phyloP scores from a whole-genome alignment of 2,888 invertebrate species.

The Amblyjoppa fuscipennis region DNA sequence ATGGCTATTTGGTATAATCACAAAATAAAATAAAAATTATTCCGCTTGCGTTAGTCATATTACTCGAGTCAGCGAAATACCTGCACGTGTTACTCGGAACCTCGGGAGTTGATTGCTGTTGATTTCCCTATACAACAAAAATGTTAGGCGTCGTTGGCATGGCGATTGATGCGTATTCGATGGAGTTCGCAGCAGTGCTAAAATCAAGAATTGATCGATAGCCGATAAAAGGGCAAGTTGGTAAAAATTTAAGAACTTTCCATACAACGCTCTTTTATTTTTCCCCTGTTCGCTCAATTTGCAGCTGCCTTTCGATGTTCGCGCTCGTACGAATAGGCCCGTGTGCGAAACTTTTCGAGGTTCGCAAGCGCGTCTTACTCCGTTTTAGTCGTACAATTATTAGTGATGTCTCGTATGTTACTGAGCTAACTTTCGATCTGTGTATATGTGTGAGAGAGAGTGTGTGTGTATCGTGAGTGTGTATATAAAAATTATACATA shows the following conservation, averaged over 20 bases:
- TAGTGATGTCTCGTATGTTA: slow-evolving; percentile 71
- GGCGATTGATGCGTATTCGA: slow-evolving; percentile 45
- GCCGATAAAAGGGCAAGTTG: background rate
- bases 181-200: background rate
- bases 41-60: slow-evolving; percentile 20
- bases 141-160: slow-evolving; percentile 55
- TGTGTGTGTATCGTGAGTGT: slow-evolving; percentile 69
- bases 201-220: background rate
- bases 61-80: slow-evolving; percentile 32
- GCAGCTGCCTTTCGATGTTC: slow-evolving; percentile 66
- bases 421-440: slow-evolving; percentile 65
- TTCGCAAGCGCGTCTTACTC: slow-evolving; percentile 68
- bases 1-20: background rate
- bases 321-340: slow-evolving; percentile 70
- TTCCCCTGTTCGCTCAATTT: slow-evolving; percentile 68
- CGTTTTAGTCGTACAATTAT: slow-evolving; percentile 65
- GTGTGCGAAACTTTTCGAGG: slow-evolving; percentile 71
- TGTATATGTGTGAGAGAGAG: slow-evolving; percentile 60
- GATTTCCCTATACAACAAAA: background rate
- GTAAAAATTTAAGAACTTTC: slow-evolving; percentile 49
- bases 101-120: background rate
- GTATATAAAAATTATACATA: slow-evolving; percentile 77
- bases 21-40: slow-evolving; percentile 12
- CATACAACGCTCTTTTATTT: slow-evolving; percentile 76
- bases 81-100: slow-evolving; percentile 3